phyloP scores from a whole-genome alignment of 1,140 invertebrate genomes.

The Drosophila auraria region DNA sequence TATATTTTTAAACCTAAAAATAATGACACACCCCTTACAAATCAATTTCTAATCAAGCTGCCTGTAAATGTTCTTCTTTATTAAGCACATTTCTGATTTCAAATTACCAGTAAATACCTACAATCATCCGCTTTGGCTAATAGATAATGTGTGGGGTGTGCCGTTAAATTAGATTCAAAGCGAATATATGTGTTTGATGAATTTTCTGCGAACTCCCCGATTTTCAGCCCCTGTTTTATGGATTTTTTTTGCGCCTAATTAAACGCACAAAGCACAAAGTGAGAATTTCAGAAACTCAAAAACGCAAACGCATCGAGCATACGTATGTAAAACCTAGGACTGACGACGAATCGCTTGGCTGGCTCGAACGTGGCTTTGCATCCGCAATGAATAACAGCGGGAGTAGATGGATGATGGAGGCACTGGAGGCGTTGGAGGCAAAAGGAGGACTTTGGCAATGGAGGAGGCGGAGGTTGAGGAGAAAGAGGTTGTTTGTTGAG shows the following conservation, averaged over 20 bases:
- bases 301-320: conserved; percentile 64
- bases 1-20: no score
- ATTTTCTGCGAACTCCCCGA: conserved; percentile 29
- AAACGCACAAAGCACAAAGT: conserved; percentile 45
- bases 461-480: neutral
- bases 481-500: conserved; percentile 9
- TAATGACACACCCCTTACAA: no score
- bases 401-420: conserved; percentile 4
- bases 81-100: neutral
- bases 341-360: conserved; percentile 5
- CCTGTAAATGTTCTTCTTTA: neutral
- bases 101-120: neutral
- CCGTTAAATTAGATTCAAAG: neutral
- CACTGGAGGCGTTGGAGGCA: conserved; percentile 2
- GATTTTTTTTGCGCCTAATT: conserved; percentile 70
- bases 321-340: conserved; percentile 37
- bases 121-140: neutral
- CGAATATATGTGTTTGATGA: neutral
- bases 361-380: conserved; percentile 59
- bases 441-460: neutral
- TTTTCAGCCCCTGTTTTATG: conserved; percentile 35
- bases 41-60: no score
- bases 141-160: neutral
- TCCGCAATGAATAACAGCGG: conserved; percentile 40
- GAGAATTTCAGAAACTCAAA: conserved; percentile 42